phyloP scores from a whole-genome alignment of 2,888 invertebrate genomes.

The Phortica magna region DNA sequence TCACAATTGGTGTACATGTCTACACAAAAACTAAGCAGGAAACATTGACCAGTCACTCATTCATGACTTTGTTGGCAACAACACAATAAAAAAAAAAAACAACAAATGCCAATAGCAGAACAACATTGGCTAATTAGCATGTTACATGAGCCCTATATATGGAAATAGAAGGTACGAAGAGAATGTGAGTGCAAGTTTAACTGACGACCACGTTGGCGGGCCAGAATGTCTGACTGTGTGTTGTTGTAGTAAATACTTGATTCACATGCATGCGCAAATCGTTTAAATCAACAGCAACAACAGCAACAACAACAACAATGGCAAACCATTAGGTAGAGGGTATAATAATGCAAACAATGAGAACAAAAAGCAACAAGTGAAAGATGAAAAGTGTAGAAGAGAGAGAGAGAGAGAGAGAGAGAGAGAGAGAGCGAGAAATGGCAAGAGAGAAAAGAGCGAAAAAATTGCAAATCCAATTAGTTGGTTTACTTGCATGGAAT shows the following conservation, averaged over 20 bases:
- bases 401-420: not conserved
- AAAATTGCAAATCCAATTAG: conserved; percentile 68
- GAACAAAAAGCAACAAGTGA: conserved; percentile 1
- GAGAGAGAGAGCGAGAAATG: not conserved
- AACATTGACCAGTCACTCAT: conserved; percentile 27
- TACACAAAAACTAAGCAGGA: conserved; percentile 10
- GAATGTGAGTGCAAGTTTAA: not conserved
- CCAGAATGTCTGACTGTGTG: conserved; percentile 1
- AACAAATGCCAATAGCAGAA: conserved; percentile 30
- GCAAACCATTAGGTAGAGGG: not conserved
- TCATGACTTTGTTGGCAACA: conserved; percentile 32
- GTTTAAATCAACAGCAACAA: conserved; percentile 41
- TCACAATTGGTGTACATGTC: not conserved
- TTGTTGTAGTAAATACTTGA: conserved; percentile 52
- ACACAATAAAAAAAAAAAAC: too few relatives aligned
- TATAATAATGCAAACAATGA: conserved; percentile 21
- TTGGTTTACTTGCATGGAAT: conserved; percentile 42
- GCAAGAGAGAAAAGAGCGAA: too few relatives aligned
- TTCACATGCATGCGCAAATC: conserved; percentile 49
- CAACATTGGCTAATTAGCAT: conserved; percentile 66
- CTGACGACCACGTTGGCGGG: conserved; percentile 13
- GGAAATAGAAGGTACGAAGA: conserved; percentile 53
- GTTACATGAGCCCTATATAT: conserved; percentile 62
- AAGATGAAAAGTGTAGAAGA: not conserved
- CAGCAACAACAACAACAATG: conserved; percentile 13